Evolutionary conservation across 1,140 invertebrate species (phyloP).

Genomic region (Drosophila varians): DNA sequence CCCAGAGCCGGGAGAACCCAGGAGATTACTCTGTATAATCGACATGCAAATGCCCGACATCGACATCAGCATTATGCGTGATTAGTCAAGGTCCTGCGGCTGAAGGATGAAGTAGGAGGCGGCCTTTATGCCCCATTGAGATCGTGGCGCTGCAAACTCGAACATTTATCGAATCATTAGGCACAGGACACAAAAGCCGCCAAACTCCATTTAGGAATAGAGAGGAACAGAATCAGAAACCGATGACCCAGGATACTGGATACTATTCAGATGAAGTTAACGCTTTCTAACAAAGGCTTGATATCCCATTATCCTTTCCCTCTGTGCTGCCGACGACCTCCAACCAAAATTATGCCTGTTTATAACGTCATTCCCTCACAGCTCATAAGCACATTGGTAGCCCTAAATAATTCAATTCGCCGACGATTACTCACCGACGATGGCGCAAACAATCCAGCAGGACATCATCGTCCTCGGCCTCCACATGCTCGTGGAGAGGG

Average conservation of each 20-base stretch:
- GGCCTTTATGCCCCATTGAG: conserved; percentile 60
- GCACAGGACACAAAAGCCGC: conserved; percentile 49
- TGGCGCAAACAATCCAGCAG: conserved; percentile 87
- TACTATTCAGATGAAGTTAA: conserved; percentile 31
- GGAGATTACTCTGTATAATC: conserved; percentile 54
- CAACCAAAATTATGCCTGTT: conserved; percentile 45
- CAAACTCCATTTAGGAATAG: conserved; percentile 17
- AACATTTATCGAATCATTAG: conserved; percentile 76
- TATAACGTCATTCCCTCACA: conserved; percentile 33
- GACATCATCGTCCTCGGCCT: conserved; percentile 86
- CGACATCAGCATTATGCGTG: conserved; percentile 47
- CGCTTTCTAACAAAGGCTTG: too few species aligned
- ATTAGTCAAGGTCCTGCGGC: conserved; percentile 52
- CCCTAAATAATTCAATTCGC: conserved; percentile 71
- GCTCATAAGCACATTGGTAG: background rate
- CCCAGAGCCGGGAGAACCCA: conserved; percentile 23
- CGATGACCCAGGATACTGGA: conserved; percentile 7
- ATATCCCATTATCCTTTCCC: background rate
- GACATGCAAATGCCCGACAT: conserved; percentile 44
- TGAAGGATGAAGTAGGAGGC: background rate
- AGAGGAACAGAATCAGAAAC: conserved; percentile 41
- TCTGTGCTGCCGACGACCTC: conserved; percentile 21
- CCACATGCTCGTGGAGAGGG: conserved; percentile 83
- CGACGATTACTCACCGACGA: conserved; percentile 79
- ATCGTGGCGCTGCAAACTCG: conserved; percentile 40